phyloP scores from a whole-genome alignment of 1,140 invertebrate genomes.

The Thalassaphorura encarpata region DNA sequence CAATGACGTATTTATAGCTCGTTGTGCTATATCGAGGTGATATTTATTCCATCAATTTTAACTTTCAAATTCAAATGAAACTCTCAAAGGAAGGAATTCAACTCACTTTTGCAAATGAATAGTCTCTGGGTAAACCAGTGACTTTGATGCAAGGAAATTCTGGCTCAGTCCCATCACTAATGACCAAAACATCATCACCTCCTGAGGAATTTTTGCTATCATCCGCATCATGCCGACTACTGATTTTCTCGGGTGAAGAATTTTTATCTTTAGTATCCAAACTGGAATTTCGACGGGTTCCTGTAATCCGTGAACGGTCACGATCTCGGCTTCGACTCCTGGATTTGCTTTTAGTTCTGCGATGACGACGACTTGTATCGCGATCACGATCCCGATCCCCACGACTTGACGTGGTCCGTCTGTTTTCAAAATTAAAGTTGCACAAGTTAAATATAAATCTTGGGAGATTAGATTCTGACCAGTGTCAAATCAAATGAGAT shows the following conservation, averaged over 20 bases:
- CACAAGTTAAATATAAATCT: neutral
- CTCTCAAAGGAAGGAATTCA: too few species aligned
- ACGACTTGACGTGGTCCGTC: neutral
- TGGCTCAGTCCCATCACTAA: conserved; percentile 7
- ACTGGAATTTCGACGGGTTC: neutral
- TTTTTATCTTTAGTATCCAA: too few species aligned
- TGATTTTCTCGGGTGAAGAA: conserved; percentile 12
- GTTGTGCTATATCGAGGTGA: too few species aligned
- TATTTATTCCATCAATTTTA: too few species aligned
- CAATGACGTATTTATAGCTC: too few species aligned
- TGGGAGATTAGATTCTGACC: neutral
- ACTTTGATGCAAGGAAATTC: conserved; percentile 18
- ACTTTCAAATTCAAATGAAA: too few species aligned
- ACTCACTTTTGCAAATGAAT: conserved; percentile 22
- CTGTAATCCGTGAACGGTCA: neutral
- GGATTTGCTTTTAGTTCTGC: neutral
- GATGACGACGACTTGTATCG: conserved; percentile 15
- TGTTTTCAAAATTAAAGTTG: neutral
- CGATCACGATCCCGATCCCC: conserved; percentile 20
- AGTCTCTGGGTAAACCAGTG: conserved; percentile 19
- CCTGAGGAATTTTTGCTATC: conserved; percentile 4
- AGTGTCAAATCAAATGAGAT: too few species aligned
- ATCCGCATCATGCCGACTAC: neutral
- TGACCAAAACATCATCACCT: conserved; percentile 11
- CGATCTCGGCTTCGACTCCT: conserved; percentile 3